These are phyloP conservation scores for Parazoanthus darwini DNA, from an alignment of 92 coral and sea anemone genomes.

Conservation along the genomic window DNA sequence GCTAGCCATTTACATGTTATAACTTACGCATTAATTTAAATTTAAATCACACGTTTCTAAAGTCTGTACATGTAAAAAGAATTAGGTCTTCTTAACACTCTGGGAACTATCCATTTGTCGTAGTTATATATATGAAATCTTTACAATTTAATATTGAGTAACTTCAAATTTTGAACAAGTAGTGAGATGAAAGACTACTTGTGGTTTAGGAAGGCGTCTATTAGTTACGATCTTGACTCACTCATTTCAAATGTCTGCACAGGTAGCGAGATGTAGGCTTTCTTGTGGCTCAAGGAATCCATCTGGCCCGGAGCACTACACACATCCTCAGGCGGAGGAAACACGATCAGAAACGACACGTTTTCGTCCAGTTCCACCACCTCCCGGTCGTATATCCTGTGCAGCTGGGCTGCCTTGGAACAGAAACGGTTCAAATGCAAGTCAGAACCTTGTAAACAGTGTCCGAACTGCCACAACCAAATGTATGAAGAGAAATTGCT, in stretches of 20 bases:
- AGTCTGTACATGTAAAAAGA: too few relatives aligned
- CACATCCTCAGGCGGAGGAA: slow-evolving; percentile 97
- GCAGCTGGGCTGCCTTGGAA: slow-evolving; percentile 81
- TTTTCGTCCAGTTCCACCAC: slow-evolving; percentile 95
- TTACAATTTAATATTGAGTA: too few relatives aligned
- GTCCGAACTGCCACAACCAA: neutral
- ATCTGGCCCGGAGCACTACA: slow-evolving; percentile 97
- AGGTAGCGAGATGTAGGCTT: slow-evolving; percentile 83
- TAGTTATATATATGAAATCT: too few relatives aligned
- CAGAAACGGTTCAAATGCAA: neutral
- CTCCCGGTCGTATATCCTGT: slow-evolving; percentile 97
- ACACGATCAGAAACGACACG: slow-evolving; percentile 93
- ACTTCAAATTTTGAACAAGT: neutral
- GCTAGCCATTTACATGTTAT: too few relatives aligned
- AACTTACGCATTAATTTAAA: too few relatives aligned
- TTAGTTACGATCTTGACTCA: slow-evolving; percentile 47
- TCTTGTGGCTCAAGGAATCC: slow-evolving; percentile 73
- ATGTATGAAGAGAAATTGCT: neutral
- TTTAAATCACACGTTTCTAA: too few relatives aligned
- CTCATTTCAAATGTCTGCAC: slow-evolving; percentile 99
- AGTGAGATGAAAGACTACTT: neutral
- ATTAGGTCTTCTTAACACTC: too few relatives aligned
- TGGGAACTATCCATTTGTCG: too few relatives aligned
- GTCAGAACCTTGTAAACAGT: too few relatives aligned
- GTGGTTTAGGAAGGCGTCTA: neutral